Evolutionary conservation across 1,140 invertebrate genomes (phyloP), one percentile per base, ranked within the genome.

Genomic region (Heliothis subflexa): DNA sequence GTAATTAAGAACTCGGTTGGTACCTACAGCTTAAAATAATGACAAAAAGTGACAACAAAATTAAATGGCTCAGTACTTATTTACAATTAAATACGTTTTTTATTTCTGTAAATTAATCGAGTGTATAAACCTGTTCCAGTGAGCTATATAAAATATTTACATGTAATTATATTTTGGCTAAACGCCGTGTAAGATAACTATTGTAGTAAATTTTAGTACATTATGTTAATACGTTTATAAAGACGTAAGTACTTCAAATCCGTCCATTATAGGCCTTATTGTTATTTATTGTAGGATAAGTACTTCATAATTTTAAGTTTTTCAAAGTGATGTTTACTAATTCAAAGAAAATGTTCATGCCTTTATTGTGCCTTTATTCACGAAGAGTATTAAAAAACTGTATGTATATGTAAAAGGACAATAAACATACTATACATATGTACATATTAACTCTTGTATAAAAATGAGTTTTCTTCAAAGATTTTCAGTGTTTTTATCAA

Each of bases 221-320:
- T 40, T 72, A 28, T 25, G 40, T 40, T 64, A 49, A 75, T 76
- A 57, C 12, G 13, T 55, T 40, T 25, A 21, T 28, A 68, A 68
- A 77, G 52, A 54, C 68, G 52, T 77, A 77, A 52, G 57, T 66
- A 66, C 59, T 52, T 50, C 71, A n/a, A 73, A 72, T 93, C 92
- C 92, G 91, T 93, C 92, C 92, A 90, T 85, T 84, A 80, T 89
- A 86, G 81, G 81, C 86, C 86, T 88, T 91, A 89, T 85, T 89
- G 88, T 93, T 93, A 93, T 93, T 93, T 93, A 93, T 93, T 93
- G 49, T 91, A 91, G 83, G 16, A 83, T 86, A 83, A 77, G 68
- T 81, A 78, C 61, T 66, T 59, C 28, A 25, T 59, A 49, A 47
- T 21, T 47, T 71, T 70, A 71, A 70, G 61, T 55, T 78, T 71